Conservation (phyloP, 2,113 vertebrate genomes). For the Corvus hawaiiensis region DNA sequence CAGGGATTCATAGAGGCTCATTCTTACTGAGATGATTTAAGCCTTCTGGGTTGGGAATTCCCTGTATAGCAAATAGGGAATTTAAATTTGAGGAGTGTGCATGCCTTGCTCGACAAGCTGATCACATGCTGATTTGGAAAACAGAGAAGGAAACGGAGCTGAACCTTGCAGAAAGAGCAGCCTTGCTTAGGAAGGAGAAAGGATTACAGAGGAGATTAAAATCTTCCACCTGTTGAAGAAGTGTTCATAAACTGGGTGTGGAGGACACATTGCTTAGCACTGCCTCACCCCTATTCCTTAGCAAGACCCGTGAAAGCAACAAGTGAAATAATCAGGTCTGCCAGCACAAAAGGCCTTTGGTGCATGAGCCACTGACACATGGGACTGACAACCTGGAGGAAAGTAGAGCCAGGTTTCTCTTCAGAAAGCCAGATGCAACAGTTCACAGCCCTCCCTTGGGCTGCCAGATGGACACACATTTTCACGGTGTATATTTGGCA, state of each 20-base stretch:
- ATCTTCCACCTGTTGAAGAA: neutral
- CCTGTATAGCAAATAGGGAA: neutral
- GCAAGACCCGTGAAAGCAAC: neutral
- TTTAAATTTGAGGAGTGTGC: neutral
- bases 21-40: neutral
- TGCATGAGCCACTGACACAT: neutral
- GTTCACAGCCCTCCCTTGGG: neutral
- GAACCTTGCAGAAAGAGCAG: neutral
- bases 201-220: neutral
- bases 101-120: neutral
- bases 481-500: neutral
- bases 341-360: neutral
- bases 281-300: neutral
- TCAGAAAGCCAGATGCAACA: neutral
- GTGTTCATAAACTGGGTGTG: neutral
- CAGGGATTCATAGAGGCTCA: neutral
- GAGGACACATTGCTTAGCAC: neutral
- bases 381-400: neutral
- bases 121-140: neutral
- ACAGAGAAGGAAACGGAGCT: neutral
- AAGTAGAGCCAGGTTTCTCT: neutral
- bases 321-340: neutral
- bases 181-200: neutral
- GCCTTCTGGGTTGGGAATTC: slow-evolving; percentile 3
- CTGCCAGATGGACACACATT: neutral